phyloP scores from a whole-genome alignment of 2,113 vertebrate genomes.

The Megaceryle torquata region DNA sequence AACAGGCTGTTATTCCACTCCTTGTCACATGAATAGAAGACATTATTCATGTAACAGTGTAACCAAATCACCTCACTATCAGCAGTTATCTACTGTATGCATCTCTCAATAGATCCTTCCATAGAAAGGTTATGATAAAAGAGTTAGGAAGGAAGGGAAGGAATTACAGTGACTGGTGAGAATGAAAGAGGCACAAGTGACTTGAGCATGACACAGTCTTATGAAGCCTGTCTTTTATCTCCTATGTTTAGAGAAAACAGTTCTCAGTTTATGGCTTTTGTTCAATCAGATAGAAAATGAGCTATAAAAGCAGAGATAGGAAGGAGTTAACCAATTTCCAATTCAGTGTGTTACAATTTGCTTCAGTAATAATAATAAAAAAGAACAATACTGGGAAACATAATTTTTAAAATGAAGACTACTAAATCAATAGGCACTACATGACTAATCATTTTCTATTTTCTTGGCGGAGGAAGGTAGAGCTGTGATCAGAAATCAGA shows the following conservation, averaged over 20 bases:
- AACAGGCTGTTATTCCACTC: neutral
- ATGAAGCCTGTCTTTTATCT: slow-evolving; percentile 45
- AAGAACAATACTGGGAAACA: slow-evolving; percentile 63
- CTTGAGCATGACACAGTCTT: neutral
- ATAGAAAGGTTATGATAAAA: neutral
- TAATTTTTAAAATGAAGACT: slow-evolving; percentile 70
- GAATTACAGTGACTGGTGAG: neutral
- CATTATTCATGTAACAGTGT: neutral
- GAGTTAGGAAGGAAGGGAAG: neutral
- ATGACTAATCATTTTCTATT: slow-evolving; percentile 70
- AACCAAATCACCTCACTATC: neutral
- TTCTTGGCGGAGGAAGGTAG: slow-evolving; percentile 49
- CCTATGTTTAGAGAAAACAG: slow-evolving; percentile 48
- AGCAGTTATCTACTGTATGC: neutral
- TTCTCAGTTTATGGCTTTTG: slow-evolving; percentile 53
- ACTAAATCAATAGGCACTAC: slow-evolving; percentile 70
- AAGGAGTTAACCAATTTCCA: slow-evolving; percentile 70
- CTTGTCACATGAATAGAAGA: neutral
- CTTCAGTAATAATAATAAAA: slow-evolving; percentile 71
- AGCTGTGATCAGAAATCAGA: slow-evolving; percentile 65
- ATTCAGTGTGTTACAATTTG: slow-evolving; percentile 60
- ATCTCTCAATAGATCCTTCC: neutral
- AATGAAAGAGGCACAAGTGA: neutral
- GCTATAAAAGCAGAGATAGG: slow-evolving; percentile 57
- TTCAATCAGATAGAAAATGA: slow-evolving; percentile 61